These are phyloP conservation scores for Artemia franciscana DNA, from an alignment of 1,140 invertebrate species.

Conservation along the genomic window DNA sequence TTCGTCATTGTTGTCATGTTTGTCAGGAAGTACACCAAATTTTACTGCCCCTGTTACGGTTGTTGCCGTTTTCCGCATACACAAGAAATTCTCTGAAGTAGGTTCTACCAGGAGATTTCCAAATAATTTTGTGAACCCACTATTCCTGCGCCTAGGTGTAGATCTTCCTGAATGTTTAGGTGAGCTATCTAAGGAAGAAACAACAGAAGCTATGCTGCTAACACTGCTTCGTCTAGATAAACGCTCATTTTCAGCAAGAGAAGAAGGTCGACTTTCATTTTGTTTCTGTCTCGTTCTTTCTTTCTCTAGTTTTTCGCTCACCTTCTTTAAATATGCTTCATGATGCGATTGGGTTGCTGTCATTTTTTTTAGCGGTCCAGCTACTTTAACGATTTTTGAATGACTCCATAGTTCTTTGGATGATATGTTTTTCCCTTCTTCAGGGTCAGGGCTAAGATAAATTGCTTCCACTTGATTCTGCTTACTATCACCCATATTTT, in stretches of 20 bases:
- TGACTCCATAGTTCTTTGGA: constrained; percentile 10
- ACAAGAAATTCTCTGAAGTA: constrained; percentile 1
- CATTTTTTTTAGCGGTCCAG: background rate
- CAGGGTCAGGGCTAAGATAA: constrained; percentile 8
- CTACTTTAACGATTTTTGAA: constrained; percentile 4
- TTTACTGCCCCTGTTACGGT: constrained; percentile 2
- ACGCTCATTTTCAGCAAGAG: background rate
- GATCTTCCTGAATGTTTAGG: background rate
- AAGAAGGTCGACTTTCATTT: background rate
- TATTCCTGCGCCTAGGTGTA: background rate
- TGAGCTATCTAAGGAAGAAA: background rate
- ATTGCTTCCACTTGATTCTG: constrained; percentile 7
- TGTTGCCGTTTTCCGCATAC: constrained; percentile 6
- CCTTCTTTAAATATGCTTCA: background rate
- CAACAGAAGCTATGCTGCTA: background rate
- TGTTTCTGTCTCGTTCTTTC: background rate
- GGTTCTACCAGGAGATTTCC: constrained; percentile 1
- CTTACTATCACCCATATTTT: background rate
- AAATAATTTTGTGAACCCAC: background rate
- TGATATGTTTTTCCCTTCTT: constrained; percentile 5
- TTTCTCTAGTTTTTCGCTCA: background rate
- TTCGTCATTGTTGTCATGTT: background rate
- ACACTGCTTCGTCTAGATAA: background rate
- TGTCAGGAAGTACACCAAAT: constrained; percentile 1
- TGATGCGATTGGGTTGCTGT: background rate